Evolutionary conservation across 2,888 invertebrate species (phyloP), one percentile per base, ranked within the genome.

Genomic region (Metacarcinus magister): DNA sequence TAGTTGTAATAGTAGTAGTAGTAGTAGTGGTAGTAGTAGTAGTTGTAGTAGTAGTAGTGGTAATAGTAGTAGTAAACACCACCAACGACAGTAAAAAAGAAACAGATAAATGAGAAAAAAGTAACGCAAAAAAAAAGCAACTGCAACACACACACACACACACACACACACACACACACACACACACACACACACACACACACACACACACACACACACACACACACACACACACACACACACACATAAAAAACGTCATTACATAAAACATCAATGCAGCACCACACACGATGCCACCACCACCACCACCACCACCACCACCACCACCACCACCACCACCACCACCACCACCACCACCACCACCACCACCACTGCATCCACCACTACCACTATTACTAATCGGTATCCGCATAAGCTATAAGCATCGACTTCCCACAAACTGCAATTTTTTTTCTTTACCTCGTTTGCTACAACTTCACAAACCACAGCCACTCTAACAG

Each of bases 141-240:
- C n/a, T n/a, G n/a, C n/a, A 5, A 48, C 48, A 48, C 48, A 48
- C 48, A 48, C 48, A 48, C 48, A 48, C 48, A 48, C 48, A 48
- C 48, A 48, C 48, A 48, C 48, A 48, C 48, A 23, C 67, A 67
- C 7, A 23, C 23, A 23, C 7, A 67, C 67, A 67, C 23, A 5
- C 7, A 67, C 67, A 67, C 67, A 67, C 67, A 67, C 67, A 67
- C 67, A 67, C 67, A 67, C 67, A 67, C 67, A 67, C 67, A 67
- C 67, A 67, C 67, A 67, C 67, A 67, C 67, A 67, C 67, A 67
- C 67, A 67, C 67, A 67, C 67, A 67, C 67, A 67, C 67, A 67
- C 67, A 67, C 67, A 67, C 67, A 67, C 67, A 67, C 67, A 67
- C 67, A 67, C 60, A 60, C 60, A 60, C 60, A 60, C 60, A 60